Evolutionary conservation across 2,797 vertebrate genomes (phyloP).

Genomic region (Stomatorhinus walkeri): DNA sequence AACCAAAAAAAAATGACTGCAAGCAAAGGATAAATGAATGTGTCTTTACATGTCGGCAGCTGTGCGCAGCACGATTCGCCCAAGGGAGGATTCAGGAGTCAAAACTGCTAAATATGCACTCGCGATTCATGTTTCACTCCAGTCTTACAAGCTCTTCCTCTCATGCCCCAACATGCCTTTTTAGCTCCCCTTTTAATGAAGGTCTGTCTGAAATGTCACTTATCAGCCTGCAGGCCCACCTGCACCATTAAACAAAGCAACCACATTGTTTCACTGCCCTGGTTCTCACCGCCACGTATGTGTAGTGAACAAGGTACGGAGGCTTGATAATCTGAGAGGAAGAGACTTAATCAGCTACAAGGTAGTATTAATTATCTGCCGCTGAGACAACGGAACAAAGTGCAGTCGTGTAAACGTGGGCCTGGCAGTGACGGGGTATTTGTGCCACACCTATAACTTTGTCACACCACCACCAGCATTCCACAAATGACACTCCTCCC

Average conservation of each 20-base stretch:
- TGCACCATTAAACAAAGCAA: neutral
- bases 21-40: constrained; percentile 25
- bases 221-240: neutral
- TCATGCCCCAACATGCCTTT: constrained; percentile 54
- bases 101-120: constrained; percentile 31
- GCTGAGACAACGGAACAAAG: neutral
- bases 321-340: neutral
- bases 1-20: neutral
- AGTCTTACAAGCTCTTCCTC: constrained; percentile 32
- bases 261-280: neutral
- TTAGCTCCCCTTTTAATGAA: neutral
- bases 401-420: neutral
- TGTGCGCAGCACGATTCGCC: constrained; percentile 38
- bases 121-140: constrained; percentile 48
- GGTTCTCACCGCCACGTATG: neutral
- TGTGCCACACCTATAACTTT: neutral
- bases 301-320: neutral
- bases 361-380: neutral
- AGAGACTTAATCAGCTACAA: neutral
- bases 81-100: constrained; percentile 39
- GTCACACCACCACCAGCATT: neutral
- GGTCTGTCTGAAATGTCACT: neutral
- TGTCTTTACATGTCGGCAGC: constrained; percentile 48
- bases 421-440: neutral
- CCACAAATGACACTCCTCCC: neutral